Evolutionary conservation across 2,113 vertebrate genomes (phyloP).

Genomic region (Vicugna pacos): DNA sequence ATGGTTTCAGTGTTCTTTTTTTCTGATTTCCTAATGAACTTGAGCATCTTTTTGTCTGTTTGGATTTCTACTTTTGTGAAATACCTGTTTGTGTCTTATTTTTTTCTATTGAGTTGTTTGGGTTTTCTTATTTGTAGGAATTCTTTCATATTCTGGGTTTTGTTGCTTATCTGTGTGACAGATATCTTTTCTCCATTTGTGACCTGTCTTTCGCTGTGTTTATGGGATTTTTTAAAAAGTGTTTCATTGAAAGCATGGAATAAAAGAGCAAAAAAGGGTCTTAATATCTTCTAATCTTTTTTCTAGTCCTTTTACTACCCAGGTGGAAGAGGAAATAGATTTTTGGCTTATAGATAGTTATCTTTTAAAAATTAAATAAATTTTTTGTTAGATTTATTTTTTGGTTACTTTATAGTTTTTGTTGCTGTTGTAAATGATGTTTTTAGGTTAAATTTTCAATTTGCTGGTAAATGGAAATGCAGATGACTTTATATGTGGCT

Average conservation of each 20-base stretch:
- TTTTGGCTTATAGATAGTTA: not conserved
- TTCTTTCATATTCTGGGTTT: not conserved
- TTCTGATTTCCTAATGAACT: not conserved
- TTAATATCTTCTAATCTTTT: not conserved
- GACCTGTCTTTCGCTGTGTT: not conserved
- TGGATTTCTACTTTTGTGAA: slow-evolving; percentile 45
- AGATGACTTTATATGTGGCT: not conserved
- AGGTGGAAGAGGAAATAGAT: not conserved
- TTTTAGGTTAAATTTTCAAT: not conserved
- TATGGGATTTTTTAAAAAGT: not conserved
- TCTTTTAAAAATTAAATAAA: not conserved
- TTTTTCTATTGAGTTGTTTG: not conserved
- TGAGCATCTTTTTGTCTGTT: not conserved
- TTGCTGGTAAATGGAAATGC: not conserved
- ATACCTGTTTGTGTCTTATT: not conserved
- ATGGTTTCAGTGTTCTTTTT: not conserved
- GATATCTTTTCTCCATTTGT: not conserved
- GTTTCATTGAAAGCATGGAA: not conserved
- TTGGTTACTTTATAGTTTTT: not conserved
- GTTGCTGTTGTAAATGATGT: slow-evolving; percentile 16
- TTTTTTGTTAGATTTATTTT: slow-evolving; percentile 24
- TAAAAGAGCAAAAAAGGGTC: not conserved
- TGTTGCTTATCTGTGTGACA: not conserved
- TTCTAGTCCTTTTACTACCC: not conserved
- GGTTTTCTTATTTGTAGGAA: not conserved